A percentile compares a stretch with the other conserved stretches of the same genome.
Conservation (phyloP, 1,140 invertebrate genomes). For the Hesperophylax magnus region DNA sequence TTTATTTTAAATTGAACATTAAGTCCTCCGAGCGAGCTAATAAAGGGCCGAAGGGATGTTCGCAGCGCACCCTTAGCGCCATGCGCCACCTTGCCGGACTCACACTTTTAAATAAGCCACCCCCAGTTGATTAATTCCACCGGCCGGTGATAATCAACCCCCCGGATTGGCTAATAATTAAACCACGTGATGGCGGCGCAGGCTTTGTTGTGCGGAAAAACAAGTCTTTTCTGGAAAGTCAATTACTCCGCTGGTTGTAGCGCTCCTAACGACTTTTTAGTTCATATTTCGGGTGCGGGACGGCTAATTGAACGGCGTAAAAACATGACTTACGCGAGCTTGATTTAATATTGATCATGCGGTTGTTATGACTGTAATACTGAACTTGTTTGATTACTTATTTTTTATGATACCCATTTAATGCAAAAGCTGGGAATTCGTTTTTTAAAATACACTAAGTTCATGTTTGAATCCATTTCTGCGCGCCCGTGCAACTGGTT, state of each 20-base stretch:
- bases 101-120: constrained; percentile 28
- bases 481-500: too few relatives aligned
- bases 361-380: too few relatives aligned
- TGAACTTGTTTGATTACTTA: too few relatives aligned
- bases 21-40: constrained; percentile 4
- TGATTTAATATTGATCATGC: too few relatives aligned
- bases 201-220: constrained; percentile 36
- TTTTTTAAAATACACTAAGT: too few relatives aligned
- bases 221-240: constrained; percentile 12
- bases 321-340: too few relatives aligned
- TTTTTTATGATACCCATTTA: too few relatives aligned
- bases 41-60: constrained; percentile 20
- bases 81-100: background rate
- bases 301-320: too few relatives aligned
- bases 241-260: constrained; percentile 27
- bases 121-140: constrained; percentile 50
- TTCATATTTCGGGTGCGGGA: background rate
- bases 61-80: background rate
- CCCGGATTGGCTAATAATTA: constrained; percentile 51
- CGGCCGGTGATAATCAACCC: constrained; percentile 52
- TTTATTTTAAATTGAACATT: constrained; percentile 10
- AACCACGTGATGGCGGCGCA: constrained; percentile 43
- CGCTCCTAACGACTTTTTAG: constrained; percentile 7
- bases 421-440: too few relatives aligned
- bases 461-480: too few relatives aligned